Evolutionary conservation across 2,888 invertebrate genomes (phyloP).

Genomic region (Neoascia interrupta): DNA sequence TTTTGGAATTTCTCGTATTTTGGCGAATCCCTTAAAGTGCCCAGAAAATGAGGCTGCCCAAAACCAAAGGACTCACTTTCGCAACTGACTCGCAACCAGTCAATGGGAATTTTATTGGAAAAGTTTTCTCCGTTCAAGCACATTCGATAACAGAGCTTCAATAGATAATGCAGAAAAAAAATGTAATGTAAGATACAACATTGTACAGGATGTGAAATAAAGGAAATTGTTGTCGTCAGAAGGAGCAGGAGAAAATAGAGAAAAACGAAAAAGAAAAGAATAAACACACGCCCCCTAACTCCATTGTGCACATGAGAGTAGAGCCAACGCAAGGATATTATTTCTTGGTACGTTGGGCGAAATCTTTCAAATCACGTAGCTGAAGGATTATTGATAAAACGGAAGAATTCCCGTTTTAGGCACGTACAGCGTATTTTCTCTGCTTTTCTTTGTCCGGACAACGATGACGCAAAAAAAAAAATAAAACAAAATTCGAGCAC

Average conservation of each 20-base stretch:
- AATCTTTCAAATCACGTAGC: conserved; percentile 65
- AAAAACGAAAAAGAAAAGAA: not conserved
- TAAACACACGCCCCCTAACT: not conserved
- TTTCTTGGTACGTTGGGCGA: conserved; percentile 21
- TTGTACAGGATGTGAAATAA: conserved; percentile 63
- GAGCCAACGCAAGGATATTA: conserved; percentile 4
- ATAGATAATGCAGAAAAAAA: conserved; percentile 24
- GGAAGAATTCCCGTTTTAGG: conserved; percentile 63
- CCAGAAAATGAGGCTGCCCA: conserved; percentile 28
- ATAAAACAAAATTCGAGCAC: conserved; percentile 26
- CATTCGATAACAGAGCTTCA: conserved; percentile 26
- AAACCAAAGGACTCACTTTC: conserved; percentile 25
- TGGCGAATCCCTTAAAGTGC: conserved; percentile 22
- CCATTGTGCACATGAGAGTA: conserved; percentile 34
- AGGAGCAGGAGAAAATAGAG: conserved; percentile 5
- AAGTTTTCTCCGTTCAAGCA: conserved; percentile 44
- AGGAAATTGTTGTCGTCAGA: conserved; percentile 57
- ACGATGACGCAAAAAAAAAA: not conserved
- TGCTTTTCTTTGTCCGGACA: conserved; percentile 21
- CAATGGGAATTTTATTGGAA: conserved; percentile 60
- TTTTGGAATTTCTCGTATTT: conserved; percentile 22
- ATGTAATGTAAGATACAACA: conserved; percentile 15
- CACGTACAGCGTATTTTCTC: conserved; percentile 53
- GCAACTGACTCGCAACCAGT: conserved; percentile 25
- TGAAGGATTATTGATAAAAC: conserved; percentile 66